phyloP scores from a whole-genome alignment of 53 echinoderm and acorn worm genomes.

The Paracentrotus lividus region DNA sequence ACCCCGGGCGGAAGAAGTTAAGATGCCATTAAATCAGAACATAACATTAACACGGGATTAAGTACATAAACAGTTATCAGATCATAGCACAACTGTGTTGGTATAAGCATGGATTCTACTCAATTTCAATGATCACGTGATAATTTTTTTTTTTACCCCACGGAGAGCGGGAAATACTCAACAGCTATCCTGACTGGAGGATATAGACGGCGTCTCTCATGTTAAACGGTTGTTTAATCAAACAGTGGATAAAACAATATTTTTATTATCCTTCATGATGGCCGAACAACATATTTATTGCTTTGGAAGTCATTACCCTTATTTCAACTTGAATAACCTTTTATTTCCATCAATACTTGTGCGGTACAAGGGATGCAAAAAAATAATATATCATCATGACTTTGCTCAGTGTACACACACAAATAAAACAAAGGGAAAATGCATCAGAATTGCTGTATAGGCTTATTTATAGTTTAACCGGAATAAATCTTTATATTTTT shows the following conservation, averaged over 20 bases:
- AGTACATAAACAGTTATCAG: conserved; percentile 50
- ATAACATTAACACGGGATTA: conserved; percentile 40
- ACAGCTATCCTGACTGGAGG: background rate
- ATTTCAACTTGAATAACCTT: background rate
- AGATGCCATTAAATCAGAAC: conserved; percentile 62
- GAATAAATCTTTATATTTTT: too few species aligned
- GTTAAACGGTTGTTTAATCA: conserved; percentile 34
- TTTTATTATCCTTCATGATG: background rate
- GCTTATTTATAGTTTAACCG: too few species aligned
- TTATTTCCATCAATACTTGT: background rate
- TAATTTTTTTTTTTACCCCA: background rate
- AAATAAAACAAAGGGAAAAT: too few species aligned
- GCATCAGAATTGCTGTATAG: too few species aligned
- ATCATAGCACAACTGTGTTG: conserved; percentile 12
- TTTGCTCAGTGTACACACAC: too few species aligned
- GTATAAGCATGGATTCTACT: conserved; percentile 22
- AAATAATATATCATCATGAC: background rate
- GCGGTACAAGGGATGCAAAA: background rate
- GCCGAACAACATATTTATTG: background rate
- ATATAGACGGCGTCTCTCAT: conserved; percentile 26
- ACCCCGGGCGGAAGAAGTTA: conserved; percentile 40
- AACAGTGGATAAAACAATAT: conserved; percentile 24
- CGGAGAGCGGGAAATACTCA: conserved; percentile 41
- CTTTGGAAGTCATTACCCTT: background rate
- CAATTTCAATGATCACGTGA: background rate